These are phyloP conservation scores for Monopterus albus DNA, from an alignment of 2,113 vertebrate species.

Conservation along the genomic window DNA sequence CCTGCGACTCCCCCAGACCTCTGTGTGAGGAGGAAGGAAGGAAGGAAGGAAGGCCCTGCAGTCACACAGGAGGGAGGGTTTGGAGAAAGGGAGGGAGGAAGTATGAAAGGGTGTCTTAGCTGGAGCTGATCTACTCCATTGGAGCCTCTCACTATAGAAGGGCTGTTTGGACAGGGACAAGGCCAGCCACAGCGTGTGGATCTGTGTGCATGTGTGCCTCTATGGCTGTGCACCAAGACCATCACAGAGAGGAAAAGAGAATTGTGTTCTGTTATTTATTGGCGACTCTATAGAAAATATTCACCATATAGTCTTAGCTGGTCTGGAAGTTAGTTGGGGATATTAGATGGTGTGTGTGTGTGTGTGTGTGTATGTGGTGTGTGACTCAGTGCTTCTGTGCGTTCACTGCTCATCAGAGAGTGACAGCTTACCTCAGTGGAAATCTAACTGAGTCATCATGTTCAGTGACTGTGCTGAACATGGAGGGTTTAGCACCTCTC, in stretches of 20 bases:
- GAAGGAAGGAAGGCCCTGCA: slow-evolving; percentile 68
- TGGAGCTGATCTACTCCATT: slow-evolving; percentile 75
- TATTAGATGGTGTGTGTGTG: neutral
- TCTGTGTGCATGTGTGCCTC: slow-evolving; percentile 13
- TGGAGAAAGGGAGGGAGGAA: slow-evolving; percentile 75
- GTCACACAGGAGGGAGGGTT: slow-evolving; percentile 71
- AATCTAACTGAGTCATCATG: slow-evolving; percentile 78
- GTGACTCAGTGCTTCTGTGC: slow-evolving; percentile 53
- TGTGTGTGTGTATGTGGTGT: slow-evolving; percentile 5
- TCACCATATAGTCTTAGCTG: slow-evolving; percentile 6
- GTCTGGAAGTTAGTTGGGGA: slow-evolving; percentile 12
- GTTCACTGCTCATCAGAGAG: slow-evolving; percentile 50
- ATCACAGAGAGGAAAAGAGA: slow-evolving; percentile 39
- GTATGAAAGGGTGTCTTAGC: slow-evolving; percentile 77
- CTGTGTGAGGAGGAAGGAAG: slow-evolving; percentile 75
- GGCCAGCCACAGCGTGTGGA: slow-evolving; percentile 50
- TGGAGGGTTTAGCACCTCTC: slow-evolving; percentile 41
- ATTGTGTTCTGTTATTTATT: slow-evolving; percentile 21
- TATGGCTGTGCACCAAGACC: slow-evolving; percentile 45
- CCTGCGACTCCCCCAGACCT: slow-evolving; percentile 68
- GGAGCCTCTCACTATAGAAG: slow-evolving; percentile 71
- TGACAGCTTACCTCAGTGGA: slow-evolving; percentile 74
- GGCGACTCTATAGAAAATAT: slow-evolving; percentile 40
- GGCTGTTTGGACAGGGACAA: slow-evolving; percentile 72
- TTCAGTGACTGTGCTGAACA: slow-evolving; percentile 42